Percentiles rank a stretch among this genome's conserved stretches.
These are phyloP conservation scores for Hydrotaea cyrtoneurina DNA, from an alignment of 2,888 invertebrate species.

Conservation along the genomic window DNA sequence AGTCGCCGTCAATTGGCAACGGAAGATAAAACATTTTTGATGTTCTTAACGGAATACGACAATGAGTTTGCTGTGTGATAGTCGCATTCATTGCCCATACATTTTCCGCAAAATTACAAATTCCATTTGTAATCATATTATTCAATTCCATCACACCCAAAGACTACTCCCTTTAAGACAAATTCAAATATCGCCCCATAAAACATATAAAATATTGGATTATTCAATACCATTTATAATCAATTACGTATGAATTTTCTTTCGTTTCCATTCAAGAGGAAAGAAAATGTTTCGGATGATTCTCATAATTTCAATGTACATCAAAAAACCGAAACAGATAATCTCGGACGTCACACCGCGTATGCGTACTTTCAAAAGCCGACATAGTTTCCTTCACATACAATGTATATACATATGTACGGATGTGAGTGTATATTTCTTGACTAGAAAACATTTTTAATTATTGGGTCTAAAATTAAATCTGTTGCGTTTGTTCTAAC, in stretches of 20 bases:
- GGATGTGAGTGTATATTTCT: too few relatives aligned
- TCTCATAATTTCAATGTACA: neutral
- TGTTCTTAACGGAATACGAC: too few relatives aligned
- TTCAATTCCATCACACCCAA: too few relatives aligned
- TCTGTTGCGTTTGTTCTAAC: neutral
- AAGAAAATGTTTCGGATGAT: conserved; percentile 60
- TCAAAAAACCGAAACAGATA: neutral
- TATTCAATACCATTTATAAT: neutral
- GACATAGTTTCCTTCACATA: conserved; percentile 62
- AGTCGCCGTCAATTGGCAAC: too few relatives aligned
- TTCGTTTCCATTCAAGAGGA: neutral
- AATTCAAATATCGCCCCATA: too few relatives aligned
- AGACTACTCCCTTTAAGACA: too few relatives aligned
- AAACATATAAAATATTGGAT: neutral
- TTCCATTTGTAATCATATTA: too few relatives aligned
- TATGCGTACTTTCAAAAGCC: conserved; percentile 40
- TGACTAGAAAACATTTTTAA: neutral
- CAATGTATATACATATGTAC: conserved; percentile 30
- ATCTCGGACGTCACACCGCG: conserved; percentile 41
- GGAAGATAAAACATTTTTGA: too few relatives aligned
- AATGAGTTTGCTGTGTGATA: too few relatives aligned
- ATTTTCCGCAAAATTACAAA: too few relatives aligned
- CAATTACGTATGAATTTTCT: neutral
- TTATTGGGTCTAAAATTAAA: conserved; percentile 9
- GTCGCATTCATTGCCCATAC: too few relatives aligned